These are phyloP conservation scores for Eulimnadia texana DNA, from an alignment of 1,140 invertebrate species.

Conservation along the genomic window DNA sequence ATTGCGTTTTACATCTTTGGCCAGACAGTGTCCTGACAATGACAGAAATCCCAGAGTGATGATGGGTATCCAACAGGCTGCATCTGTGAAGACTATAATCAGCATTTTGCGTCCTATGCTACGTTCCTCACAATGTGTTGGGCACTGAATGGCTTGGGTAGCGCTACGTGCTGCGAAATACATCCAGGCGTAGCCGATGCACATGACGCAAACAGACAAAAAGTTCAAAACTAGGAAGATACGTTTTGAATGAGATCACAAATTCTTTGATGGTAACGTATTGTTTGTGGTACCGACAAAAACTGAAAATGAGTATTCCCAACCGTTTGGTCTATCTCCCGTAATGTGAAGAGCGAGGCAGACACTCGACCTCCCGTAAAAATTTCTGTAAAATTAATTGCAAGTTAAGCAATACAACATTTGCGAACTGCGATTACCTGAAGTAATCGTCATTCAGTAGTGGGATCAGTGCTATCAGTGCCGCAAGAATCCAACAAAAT, in stretches of 20 bases:
- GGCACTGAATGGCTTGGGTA: conserved; percentile 28
- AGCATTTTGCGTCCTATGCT: conserved; percentile 41
- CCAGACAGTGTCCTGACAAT: conserved; percentile 20
- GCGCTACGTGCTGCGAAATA: conserved; percentile 37
- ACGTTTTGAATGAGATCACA: neutral
- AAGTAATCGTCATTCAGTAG: conserved; percentile 35
- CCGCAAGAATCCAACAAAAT: conserved; percentile 32
- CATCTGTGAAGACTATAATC: conserved; percentile 40
- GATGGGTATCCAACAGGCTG: conserved; percentile 41
- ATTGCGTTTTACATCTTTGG: neutral
- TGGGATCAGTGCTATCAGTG: conserved; percentile 32
- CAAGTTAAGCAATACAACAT: neutral
- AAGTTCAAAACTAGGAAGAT: conserved; percentile 32
- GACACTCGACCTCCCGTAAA: conserved; percentile 42
- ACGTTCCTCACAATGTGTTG: conserved; percentile 27
- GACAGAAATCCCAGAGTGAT: conserved; percentile 36
- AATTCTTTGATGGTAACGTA: conserved; percentile 20
- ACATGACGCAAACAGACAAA: conserved; percentile 37
- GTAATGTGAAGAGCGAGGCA: conserved; percentile 45
- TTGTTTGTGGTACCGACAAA: conserved; percentile 36
- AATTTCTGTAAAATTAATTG: conserved; percentile 26
- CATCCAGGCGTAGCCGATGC: conserved; percentile 41
- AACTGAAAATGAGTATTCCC: conserved; percentile 43
- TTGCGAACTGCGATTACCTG: conserved; percentile 16
- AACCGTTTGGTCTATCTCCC: conserved; percentile 35